A percentile compares a stretch with the other conserved stretches of the same genome.
Conservation (phyloP, 2,888 invertebrate genomes). For the Liodrosophila aerea region DNA sequence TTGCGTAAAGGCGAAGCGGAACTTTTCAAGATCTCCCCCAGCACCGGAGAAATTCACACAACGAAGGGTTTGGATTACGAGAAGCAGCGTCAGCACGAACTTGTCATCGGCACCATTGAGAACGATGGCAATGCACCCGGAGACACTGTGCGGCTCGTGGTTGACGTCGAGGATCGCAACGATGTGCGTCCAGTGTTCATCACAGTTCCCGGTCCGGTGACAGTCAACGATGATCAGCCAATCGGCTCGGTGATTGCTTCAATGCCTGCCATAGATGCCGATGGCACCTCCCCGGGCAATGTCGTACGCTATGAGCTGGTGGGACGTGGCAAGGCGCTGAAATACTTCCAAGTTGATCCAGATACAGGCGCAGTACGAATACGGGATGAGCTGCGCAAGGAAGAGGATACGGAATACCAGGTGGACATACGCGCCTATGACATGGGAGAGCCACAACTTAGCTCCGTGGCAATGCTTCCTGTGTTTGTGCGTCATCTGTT, state of each 20-base stretch:
- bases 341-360: slow-evolving; percentile 94
- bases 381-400: slow-evolving; percentile 92
- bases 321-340: slow-evolving; percentile 90
- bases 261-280: slow-evolving; percentile 91
- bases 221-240: slow-evolving; percentile 91
- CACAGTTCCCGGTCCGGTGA: slow-evolving; percentile 90
- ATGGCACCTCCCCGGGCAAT: slow-evolving; percentile 93
- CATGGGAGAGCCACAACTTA: slow-evolving; percentile 92
- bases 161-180: slow-evolving; percentile 89
- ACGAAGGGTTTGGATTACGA: slow-evolving; percentile 91
- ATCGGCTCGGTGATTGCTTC: slow-evolving; percentile 91
- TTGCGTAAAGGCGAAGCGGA: slow-evolving; percentile 91
- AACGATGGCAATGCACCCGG: slow-evolving; percentile 88
- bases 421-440: slow-evolving; percentile 94
- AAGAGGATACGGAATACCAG: slow-evolving; percentile 93
- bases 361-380: slow-evolving; percentile 91
- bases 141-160: slow-evolving; percentile 86
- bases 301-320: slow-evolving; percentile 90
- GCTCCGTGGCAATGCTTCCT: slow-evolving; percentile 90
- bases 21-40: slow-evolving; percentile 91
- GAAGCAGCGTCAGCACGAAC: slow-evolving; percentile 87
- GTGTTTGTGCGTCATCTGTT: slow-evolving; percentile 92
- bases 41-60: slow-evolving; percentile 90
- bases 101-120: slow-evolving; percentile 92
- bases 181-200: slow-evolving; percentile 94